These are phyloP conservation scores for cat (Felis catus) DNA, from an alignment of 2,113 vertebrate species.

Conservation along the genomic window DNA sequence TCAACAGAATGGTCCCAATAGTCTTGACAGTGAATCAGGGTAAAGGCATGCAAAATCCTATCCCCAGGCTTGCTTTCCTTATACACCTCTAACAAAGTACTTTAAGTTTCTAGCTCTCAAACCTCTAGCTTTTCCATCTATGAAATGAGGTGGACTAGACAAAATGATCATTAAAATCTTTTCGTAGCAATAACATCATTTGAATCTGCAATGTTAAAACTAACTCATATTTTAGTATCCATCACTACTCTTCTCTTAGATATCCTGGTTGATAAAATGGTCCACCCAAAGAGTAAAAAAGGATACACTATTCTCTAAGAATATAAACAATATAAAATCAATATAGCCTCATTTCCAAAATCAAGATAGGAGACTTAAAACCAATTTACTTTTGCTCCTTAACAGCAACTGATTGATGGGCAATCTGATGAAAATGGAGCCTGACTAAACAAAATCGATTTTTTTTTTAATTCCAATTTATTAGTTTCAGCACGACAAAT, in stretches of 20 bases:
- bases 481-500: neutral
- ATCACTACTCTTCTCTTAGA: neutral
- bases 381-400: constrained; percentile 38
- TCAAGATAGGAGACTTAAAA: constrained; percentile 29
- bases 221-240: constrained; percentile 36
- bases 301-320: neutral
- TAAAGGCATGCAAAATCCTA: neutral
- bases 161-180: constrained; percentile 14
- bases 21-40: neutral
- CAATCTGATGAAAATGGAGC: neutral
- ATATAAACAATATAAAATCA: neutral
- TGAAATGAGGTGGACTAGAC: constrained; percentile 12
- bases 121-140: constrained; percentile 10
- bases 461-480: neutral
- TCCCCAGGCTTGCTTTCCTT: neutral
- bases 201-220: constrained; percentile 42
- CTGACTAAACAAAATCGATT: constrained; percentile 32
- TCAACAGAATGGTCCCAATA: neutral
- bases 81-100: constrained; percentile 6
- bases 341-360: constrained; percentile 18
- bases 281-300: neutral
- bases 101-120: neutral
- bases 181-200: neutral
- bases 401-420: neutral
- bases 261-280: neutral